These are phyloP conservation scores for Carettochelys insculpta DNA, from an alignment of 2,113 vertebrate species.

Conservation along the genomic window DNA sequence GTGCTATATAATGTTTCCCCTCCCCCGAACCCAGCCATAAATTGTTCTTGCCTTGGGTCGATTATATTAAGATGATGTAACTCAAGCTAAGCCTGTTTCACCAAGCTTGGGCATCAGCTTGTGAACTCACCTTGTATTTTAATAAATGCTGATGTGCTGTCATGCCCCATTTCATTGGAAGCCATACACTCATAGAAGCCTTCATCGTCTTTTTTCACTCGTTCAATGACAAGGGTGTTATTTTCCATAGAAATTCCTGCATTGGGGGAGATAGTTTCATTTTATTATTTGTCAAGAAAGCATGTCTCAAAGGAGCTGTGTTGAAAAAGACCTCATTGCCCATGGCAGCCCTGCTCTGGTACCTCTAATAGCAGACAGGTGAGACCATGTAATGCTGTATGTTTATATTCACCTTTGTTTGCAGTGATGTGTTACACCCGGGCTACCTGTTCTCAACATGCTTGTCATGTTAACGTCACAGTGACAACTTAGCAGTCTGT, in stretches of 20 bases:
- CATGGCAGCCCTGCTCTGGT: accelerated
- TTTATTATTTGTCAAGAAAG: neutral
- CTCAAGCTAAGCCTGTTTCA: neutral
- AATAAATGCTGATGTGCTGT: conserved; percentile 82
- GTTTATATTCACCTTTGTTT: neutral
- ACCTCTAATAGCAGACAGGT: neutral
- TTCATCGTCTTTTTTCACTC: conserved; percentile 92
- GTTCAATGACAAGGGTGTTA: conserved; percentile 83
- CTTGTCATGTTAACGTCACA: neutral
- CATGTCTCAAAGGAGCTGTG: neutral
- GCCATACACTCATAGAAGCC: conserved; percentile 88
- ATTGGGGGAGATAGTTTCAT: neutral
- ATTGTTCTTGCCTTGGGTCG: neutral
- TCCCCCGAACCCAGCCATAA: neutral
- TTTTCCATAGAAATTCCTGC: conserved; percentile 84
- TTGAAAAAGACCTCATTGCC: neutral
- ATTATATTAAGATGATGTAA: neutral
- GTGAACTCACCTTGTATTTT: conserved; percentile 82
- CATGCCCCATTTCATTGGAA: conserved; percentile 80
- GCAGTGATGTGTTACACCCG: neutral
- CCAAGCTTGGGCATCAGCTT: neutral
- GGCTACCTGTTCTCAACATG: neutral
- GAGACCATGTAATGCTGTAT: neutral
- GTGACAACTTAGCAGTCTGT: neutral
- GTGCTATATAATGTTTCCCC: neutral